A percentile compares a stretch with the other conserved stretches of the same genome.
Evolutionary conservation across 2,797 vertebrate species (phyloP).

Genomic region (Bovichtus diacanthus): DNA sequence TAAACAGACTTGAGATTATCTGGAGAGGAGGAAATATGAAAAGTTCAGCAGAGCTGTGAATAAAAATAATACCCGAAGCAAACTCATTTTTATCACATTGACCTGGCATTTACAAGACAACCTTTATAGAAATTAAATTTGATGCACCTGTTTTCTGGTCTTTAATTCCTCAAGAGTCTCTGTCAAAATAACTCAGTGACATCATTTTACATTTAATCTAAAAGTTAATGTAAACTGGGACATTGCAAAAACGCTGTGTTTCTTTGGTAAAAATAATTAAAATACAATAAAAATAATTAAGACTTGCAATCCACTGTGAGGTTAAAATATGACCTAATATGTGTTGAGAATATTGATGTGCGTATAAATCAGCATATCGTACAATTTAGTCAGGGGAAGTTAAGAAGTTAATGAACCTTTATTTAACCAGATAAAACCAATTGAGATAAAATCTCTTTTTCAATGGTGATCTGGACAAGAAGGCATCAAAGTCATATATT

Average conservation of each 20-base stretch:
- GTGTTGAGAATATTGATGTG: background rate
- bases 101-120: constrained; percentile 66
- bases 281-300: background rate
- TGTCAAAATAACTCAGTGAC: constrained; percentile 23
- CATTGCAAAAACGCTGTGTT: background rate
- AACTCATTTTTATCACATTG: constrained; percentile 56
- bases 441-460: too few relatives aligned
- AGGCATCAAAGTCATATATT: too few relatives aligned
- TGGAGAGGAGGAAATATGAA: constrained; percentile 24
- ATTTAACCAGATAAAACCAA: background rate
- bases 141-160: constrained; percentile 38
- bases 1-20: constrained; percentile 19
- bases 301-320: background rate
- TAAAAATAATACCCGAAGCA: constrained; percentile 41
- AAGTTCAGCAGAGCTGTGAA: constrained; percentile 48
- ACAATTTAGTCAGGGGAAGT: background rate
- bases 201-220: constrained; percentile 21
- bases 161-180: constrained; percentile 25
- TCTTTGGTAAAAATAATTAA: background rate
- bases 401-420: background rate
- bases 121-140: constrained; percentile 57
- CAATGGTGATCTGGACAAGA: too few relatives aligned
- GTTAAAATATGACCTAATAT: background rate
- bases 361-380: background rate
- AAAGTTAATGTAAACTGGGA: background rate